Evolutionary conservation across 2,797 vertebrate genomes (phyloP).

Genomic region (Labroides dimidiatus): DNA sequence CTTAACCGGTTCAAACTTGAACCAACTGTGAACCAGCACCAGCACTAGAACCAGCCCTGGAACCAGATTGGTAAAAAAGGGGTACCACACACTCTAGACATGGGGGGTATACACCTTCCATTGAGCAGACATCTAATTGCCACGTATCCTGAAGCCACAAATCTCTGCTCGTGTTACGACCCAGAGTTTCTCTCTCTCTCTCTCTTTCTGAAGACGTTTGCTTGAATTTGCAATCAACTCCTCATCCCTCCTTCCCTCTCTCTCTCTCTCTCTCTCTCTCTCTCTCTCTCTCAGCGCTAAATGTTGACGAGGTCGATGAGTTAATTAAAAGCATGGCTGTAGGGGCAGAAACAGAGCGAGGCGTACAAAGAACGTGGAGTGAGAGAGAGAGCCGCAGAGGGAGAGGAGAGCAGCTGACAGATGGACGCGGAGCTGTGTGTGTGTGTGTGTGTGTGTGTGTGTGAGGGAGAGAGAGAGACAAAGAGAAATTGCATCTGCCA

Average conservation of each 20-base stretch:
- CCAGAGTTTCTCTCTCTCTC: constrained; percentile 33
- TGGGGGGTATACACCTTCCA: constrained; percentile 18
- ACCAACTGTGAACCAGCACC: too few relatives aligned
- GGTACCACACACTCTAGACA: constrained; percentile 27
- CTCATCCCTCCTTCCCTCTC: neutral
- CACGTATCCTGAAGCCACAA: constrained; percentile 36
- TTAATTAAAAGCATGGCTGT: constrained; percentile 75
- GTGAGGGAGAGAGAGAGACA: constrained; percentile 9
- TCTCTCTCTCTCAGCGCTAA: constrained; percentile 59
- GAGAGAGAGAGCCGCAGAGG: constrained; percentile 43
- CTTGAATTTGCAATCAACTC: constrained; percentile 54
- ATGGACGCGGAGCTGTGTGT: constrained; percentile 36
- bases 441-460: too few relatives aligned
- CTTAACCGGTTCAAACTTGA: too few relatives aligned
- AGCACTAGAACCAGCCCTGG: too few relatives aligned
- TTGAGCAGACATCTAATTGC: constrained; percentile 30
- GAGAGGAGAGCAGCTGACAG: constrained; percentile 46
- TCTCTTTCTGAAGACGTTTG: constrained; percentile 31
- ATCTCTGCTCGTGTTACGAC: constrained; percentile 44
- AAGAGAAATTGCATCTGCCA: constrained; percentile 32
- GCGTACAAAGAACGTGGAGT: constrained; percentile 28
- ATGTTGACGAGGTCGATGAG: constrained; percentile 75
- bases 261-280: neutral
- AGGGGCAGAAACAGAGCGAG: constrained; percentile 44
- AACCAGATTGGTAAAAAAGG: too few relatives aligned